Evolutionary conservation across 2,888 invertebrate genomes (phyloP).

Genomic region (Sinhomidia bicolor): DNA sequence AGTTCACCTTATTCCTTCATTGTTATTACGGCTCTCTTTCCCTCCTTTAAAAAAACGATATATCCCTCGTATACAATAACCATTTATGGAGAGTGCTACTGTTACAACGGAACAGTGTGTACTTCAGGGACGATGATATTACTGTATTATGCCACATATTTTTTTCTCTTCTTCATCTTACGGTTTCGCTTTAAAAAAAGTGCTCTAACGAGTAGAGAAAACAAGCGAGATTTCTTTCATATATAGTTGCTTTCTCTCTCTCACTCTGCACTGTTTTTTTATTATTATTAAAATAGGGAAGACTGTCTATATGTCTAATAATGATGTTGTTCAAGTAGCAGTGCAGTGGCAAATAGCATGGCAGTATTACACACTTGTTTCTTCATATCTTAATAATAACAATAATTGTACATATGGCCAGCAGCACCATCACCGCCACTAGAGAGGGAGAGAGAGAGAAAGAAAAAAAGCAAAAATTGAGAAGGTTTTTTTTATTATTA

Average conservation of each 20-base stretch:
- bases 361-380: conserved; percentile 60
- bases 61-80: conserved; percentile 37
- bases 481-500: conserved; percentile 64
- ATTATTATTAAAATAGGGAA: not conserved
- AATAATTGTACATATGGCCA: conserved; percentile 61
- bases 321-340: no score
- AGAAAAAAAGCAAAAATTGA: conserved; percentile 32
- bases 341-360: no score
- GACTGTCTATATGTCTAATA: not conserved
- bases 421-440: not conserved
- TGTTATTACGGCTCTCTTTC: conserved; percentile 44
- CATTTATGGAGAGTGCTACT: conserved; percentile 40
- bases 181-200: conserved; percentile 9
- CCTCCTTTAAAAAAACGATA: conserved; percentile 44
- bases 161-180: conserved; percentile 10
- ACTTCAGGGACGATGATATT: conserved; percentile 63
- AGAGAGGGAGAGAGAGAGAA: not conserved
- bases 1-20: conserved; percentile 64
- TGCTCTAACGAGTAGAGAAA: not conserved
- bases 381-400: conserved; percentile 67
- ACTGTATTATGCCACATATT: conserved; percentile 26
- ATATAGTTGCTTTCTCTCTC: not conserved
- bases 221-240: not conserved
- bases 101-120: not conserved
- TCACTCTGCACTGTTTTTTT: not conserved